Base-by-base conservation (phyloP, 2,113 vertebrate species). In the Cebidichthys violaceus region DNA sequence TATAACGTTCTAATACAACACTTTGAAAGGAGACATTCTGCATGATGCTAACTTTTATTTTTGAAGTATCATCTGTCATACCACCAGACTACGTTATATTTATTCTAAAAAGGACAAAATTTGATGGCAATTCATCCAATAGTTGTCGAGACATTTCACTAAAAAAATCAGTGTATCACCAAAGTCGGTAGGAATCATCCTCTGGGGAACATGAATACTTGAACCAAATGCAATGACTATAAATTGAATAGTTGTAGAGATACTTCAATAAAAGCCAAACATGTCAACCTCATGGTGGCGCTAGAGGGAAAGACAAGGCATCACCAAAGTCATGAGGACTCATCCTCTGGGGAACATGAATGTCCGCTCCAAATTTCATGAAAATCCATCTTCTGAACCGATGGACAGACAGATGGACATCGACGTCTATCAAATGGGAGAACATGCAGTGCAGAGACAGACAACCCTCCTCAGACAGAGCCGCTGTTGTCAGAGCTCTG, bases 401-500 rank as follows among this genome's bases (percentile, higher is more conserved):
- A 60, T n/a, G 52, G 27, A 55, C 29, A 14, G 17, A 20, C 39
- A 31, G 20, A 15, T 13, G 6, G 39, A 66, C 15, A n/a, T 17
- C 22, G 1, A n/a, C 43, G 22, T 52, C 29, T n/a, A 0, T 15
- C 39, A 31, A 41, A 4, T 6, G 9, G 5, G 29, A 54, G 52
- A 76, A 45, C 65, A 9, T 43, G 14, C 41, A 41, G 27, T 4
- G 2, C 45, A 69, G 50, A 64, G 31, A 47, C 2, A 55, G 37
- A 61, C 55, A 67, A 62, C 29, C 47, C 54, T 72, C 33, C 41
- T 72, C 70, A 64, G 72, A 76, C 77, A 45, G 75, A 70, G 74
- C 75, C 71, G 37, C 59, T 62, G 65, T 77, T 85, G 71, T 73
- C 66, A n/a, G 68, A 69, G 70, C 41, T 66, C 64, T 81, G 39